Conservation (phyloP, 2,797 vertebrate genomes). For the Gymnopithys bicolor region DNA sequence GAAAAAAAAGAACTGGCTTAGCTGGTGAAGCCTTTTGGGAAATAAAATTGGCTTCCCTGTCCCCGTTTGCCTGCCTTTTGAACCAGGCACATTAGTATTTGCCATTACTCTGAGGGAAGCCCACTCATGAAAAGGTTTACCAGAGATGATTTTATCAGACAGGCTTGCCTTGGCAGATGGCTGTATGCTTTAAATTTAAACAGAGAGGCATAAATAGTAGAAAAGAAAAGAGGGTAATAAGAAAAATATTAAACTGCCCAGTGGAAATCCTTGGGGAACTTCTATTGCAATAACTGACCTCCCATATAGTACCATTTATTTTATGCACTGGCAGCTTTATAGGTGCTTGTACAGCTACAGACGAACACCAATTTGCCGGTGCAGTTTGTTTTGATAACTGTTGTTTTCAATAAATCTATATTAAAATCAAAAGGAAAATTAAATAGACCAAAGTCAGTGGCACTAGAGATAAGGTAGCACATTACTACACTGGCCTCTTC, state of each 20-base stretch:
- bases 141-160: slow-evolving; percentile 53
- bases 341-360: slow-evolving; percentile 84
- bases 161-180: slow-evolving; percentile 67
- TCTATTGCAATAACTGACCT: slow-evolving; percentile 83
- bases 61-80: neutral
- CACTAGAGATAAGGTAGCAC: slow-evolving; percentile 77
- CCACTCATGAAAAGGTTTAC: slow-evolving; percentile 49
- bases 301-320: slow-evolving; percentile 83
- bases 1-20: neutral
- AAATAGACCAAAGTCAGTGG: slow-evolving; percentile 80
- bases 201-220: slow-evolving; percentile 80
- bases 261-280: slow-evolving; percentile 80
- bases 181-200: slow-evolving; percentile 78
- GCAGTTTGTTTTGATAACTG: slow-evolving; percentile 86
- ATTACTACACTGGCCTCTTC: slow-evolving; percentile 74
- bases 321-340: slow-evolving; percentile 84
- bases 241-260: slow-evolving; percentile 84
- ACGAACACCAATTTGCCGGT: slow-evolving; percentile 85
- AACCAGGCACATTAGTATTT: neutral
- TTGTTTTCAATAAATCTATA: slow-evolving; percentile 88
- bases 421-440: slow-evolving; percentile 87
- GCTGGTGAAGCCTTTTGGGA: neutral
- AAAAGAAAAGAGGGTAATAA: slow-evolving; percentile 83
- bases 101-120: neutral
- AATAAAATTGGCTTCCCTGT: neutral